Conservation (phyloP, 2,888 invertebrate genomes). For the Thereva nobilitata region DNA sequence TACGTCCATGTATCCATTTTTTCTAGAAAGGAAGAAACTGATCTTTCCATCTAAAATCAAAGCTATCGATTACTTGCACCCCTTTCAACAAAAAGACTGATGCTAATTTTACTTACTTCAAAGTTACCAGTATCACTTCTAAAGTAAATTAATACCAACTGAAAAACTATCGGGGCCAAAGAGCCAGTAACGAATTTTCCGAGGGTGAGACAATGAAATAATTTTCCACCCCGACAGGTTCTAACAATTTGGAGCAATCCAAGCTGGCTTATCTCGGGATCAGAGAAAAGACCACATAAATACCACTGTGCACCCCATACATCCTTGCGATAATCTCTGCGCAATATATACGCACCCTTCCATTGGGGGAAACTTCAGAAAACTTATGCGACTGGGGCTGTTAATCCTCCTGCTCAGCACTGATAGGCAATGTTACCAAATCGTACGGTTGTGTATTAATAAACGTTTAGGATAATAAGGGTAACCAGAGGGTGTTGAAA, state of each 20-base stretch:
- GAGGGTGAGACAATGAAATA: constrained; percentile 28
- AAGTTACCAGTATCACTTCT: constrained; percentile 2
- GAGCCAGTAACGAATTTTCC: constrained; percentile 19
- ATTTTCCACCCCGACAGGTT: constrained; percentile 34
- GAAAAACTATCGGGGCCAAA: not conserved
- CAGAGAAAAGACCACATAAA: constrained; percentile 29
- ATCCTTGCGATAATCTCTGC: not conserved
- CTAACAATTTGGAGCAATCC: constrained; percentile 25
- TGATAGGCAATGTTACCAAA: constrained; percentile 29
- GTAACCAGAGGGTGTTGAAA: constrained; percentile 31
- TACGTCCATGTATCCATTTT: too few species aligned
- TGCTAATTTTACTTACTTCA: too few species aligned
- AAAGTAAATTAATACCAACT: constrained; percentile 26
- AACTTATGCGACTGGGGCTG: not conserved
- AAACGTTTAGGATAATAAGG: constrained; percentile 37
- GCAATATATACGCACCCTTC: constrained; percentile 5
- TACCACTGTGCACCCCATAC: constrained; percentile 13
- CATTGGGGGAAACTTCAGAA: not conserved
- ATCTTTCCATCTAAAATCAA: too few species aligned
- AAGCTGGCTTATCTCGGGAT: constrained; percentile 36
- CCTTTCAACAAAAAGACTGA: too few species aligned
- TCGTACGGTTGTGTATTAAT: constrained; percentile 29
- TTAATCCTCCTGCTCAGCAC: constrained; percentile 34
- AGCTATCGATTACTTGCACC: not conserved
- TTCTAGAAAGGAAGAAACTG: too few species aligned